phyloP scores from a whole-genome alignment of 2,888 invertebrate genomes.

The Chalcosyrphus nemorum region DNA sequence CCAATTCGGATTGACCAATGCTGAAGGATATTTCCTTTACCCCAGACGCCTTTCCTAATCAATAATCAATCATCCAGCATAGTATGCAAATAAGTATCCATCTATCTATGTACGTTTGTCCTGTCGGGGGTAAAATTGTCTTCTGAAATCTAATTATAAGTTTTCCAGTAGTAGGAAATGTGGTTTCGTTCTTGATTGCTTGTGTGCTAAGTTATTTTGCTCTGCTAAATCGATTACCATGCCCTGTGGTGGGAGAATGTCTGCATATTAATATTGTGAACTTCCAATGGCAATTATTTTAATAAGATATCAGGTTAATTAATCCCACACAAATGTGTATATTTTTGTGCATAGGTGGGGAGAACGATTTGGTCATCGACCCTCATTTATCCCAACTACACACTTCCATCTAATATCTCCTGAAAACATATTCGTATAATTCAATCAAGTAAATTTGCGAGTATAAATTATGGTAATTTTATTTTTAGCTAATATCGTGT shows the following conservation, averaged over 20 bases:
- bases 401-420: too few species aligned
- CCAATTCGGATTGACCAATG: background rate
- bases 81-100: background rate
- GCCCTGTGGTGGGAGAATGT: background rate
- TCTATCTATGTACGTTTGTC: background rate
- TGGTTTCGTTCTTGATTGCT: background rate
- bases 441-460: too few species aligned
- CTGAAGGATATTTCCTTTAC: background rate
- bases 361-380: too few species aligned
- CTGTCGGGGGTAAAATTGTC: background rate
- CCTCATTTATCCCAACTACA: too few species aligned
- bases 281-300: background rate
- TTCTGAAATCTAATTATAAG: background rate
- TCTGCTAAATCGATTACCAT: background rate
- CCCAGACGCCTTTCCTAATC: background rate
- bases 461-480: background rate
- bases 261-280: background rate
- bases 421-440: too few species aligned
- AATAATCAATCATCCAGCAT: background rate
- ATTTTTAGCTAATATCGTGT: background rate
- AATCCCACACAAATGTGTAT: background rate
- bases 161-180: background rate
- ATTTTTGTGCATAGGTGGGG: too few species aligned
- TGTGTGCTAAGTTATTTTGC: background rate
- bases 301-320: background rate